These are phyloP conservation scores for Callosobruchus maculatus DNA, from an alignment of 2,888 invertebrate species.

Conservation along the genomic window DNA sequence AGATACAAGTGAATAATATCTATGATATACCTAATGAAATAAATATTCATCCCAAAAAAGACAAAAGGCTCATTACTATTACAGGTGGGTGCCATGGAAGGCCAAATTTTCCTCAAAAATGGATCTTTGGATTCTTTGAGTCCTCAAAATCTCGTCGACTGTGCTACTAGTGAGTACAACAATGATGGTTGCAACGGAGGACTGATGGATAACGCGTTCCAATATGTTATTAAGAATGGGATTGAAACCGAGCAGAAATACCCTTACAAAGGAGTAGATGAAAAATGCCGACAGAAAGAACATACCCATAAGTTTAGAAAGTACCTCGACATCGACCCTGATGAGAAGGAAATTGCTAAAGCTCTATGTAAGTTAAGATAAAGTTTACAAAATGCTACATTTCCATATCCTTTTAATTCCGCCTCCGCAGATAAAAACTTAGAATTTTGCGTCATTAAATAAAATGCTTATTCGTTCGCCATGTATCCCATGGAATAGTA, in stretches of 20 bases:
- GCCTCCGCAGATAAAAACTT: too few relatives aligned
- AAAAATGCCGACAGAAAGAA: not conserved
- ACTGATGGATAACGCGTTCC: slow-evolving; percentile 49
- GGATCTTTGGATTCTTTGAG: slow-evolving; percentile 51
- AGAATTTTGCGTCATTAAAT: too few relatives aligned
- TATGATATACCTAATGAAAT: too few relatives aligned
- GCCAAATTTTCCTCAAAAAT: slow-evolving; percentile 51
- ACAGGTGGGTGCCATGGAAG: slow-evolving; percentile 56
- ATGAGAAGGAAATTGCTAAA: not conserved
- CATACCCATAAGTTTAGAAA: not conserved
- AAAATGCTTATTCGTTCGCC: too few relatives aligned
- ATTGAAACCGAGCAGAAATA: slow-evolving; percentile 54
- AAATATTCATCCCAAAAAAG: too few relatives aligned
- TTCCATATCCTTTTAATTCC: too few relatives aligned
- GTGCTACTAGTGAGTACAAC: slow-evolving; percentile 44
- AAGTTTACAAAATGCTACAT: too few relatives aligned
- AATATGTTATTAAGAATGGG: slow-evolving; percentile 51
- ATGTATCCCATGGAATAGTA: too few relatives aligned
- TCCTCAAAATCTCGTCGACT: slow-evolving; percentile 56
- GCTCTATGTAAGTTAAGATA: slow-evolving; percentile 6
- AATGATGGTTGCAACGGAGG: slow-evolving; percentile 55
- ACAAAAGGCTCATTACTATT: slow-evolving; percentile 14
- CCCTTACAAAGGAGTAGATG: slow-evolving; percentile 44
- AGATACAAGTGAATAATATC: too few relatives aligned
- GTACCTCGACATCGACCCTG: not conserved